A percentile compares a stretch with the other conserved stretches of the same genome.
Conservation (phyloP, 2,113 vertebrate species). For the Ceyx cyanopectus region DNA sequence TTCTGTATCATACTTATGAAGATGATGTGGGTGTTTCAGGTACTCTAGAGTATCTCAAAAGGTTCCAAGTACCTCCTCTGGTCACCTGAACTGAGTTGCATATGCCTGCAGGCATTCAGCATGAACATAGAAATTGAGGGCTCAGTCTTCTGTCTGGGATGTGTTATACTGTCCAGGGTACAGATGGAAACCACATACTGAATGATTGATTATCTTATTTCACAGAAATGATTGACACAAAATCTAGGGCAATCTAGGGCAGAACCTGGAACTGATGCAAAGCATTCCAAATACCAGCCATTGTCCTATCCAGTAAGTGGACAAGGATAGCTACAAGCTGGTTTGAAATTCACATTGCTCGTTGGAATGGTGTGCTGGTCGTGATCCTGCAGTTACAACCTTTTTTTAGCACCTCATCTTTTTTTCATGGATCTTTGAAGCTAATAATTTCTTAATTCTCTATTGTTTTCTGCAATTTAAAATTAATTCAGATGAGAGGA, state of each 20-base stretch:
- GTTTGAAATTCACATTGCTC: not conserved
- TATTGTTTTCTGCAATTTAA: not conserved
- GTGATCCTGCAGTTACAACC: not conserved
- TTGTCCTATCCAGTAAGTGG: not conserved
- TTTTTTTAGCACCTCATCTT: not conserved
- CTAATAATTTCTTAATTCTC: not conserved
- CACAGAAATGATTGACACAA: not conserved
- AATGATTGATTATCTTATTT: not conserved
- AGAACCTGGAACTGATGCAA: not conserved
- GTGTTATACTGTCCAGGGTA: not conserved
- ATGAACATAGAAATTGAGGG: not conserved
- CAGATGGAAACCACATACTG: fast-evolving
- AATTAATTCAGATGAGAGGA: not conserved
- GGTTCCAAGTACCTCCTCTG: not conserved
- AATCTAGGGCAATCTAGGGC: not conserved
- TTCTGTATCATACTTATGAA: not conserved
- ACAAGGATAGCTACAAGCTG: not conserved
- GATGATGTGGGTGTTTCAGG: not conserved
- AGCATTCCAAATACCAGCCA: not conserved
- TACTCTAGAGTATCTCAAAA: not conserved
- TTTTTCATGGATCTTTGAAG: not conserved
- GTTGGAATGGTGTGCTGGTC: not conserved
- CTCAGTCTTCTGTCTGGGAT: not conserved
- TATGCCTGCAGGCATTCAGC: not conserved
- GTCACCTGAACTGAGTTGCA: not conserved